A percentile compares a stretch with the other conserved stretches of the same genome.
Evolutionary conservation across 2,888 invertebrate species (phyloP).

Genomic region (Drosophila demipolita): DNA sequence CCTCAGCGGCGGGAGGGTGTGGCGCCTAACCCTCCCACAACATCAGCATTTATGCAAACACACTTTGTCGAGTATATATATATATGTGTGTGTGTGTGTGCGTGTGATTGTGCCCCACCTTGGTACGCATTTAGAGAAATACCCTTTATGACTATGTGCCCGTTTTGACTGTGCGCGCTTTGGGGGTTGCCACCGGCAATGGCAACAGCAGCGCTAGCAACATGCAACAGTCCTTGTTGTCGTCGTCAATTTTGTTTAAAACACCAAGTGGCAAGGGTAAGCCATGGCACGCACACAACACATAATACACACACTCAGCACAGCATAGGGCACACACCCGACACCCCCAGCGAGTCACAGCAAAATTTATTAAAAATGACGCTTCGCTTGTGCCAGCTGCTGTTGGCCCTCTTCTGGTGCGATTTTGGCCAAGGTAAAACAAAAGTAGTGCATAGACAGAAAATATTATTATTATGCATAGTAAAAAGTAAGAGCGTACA

Average conservation of each 20-base stretch:
- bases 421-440: constrained; percentile 48
- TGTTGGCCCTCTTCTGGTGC: constrained; percentile 16
- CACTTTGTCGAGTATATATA: constrained; percentile 12
- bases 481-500: constrained; percentile 58
- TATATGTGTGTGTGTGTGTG: background rate
- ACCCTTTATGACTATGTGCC: constrained; percentile 45
- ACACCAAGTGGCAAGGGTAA: constrained; percentile 37
- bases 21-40: constrained; percentile 28
- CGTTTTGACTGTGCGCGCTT: constrained; percentile 23
- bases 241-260: constrained; percentile 38
- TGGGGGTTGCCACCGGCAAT: constrained; percentile 29
- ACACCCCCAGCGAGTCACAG: constrained; percentile 28
- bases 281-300: constrained; percentile 21
- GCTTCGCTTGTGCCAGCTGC: constrained; percentile 23
- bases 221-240: constrained; percentile 55
- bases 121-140: constrained; percentile 52
- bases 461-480: constrained; percentile 55
- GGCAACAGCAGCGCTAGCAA: constrained; percentile 27
- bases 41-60: constrained; percentile 63
- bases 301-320: constrained; percentile 16
- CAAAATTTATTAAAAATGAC: constrained; percentile 59
- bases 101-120: constrained; percentile 39
- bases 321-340: constrained; percentile 8
- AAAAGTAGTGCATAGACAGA: constrained; percentile 40
- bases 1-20: constrained; percentile 9